Percentiles rank a stretch among this genome's conserved stretches.
phyloP scores from a whole-genome alignment of 2,797 vertebrate genomes.

The Thamnophis elegans region DNA sequence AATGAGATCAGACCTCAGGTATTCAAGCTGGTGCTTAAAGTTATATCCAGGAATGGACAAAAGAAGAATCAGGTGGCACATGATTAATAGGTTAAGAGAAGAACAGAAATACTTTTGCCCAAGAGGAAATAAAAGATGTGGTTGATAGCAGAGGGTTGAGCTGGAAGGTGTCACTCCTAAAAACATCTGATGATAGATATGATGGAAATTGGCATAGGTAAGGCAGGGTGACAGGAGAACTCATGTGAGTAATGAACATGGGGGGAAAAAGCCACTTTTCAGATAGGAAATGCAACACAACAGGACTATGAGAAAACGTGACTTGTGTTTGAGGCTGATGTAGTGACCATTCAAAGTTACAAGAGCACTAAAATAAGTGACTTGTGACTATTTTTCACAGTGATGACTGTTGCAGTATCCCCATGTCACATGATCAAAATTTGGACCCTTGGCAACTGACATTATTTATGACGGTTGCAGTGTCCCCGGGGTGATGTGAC shows the following conservation, averaged over 20 bases:
- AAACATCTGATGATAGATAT: background rate
- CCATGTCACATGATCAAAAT: background rate
- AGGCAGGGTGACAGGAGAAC: slow-evolving; percentile 10
- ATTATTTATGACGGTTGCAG: background rate
- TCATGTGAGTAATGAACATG: background rate
- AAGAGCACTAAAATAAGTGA: background rate
- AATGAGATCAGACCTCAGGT: background rate
- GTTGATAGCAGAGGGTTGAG: background rate
- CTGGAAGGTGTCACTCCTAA: background rate
- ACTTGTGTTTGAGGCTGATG: background rate
- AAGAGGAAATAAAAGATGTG: slow-evolving; percentile 20
- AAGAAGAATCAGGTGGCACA: background rate
- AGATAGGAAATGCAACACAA: background rate
- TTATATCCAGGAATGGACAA: slow-evolving; percentile 36
- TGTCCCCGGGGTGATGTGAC: background rate
- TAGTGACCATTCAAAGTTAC: background rate
- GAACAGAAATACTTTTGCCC: slow-evolving; percentile 32
- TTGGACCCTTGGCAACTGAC: background rate
- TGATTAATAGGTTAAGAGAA: slow-evolving; percentile 34
- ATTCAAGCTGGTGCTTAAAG: slow-evolving; percentile 42
- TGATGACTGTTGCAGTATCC: background rate
- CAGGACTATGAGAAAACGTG: background rate
- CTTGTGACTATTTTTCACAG: background rate
- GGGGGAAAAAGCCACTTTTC: background rate
- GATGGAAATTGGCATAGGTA: background rate